Percentiles rank a stretch among this genome's conserved stretches.
These are phyloP conservation scores for Acrobeloides nanus DNA, from an alignment of 2,888 invertebrate species.

Conservation along the genomic window DNA sequence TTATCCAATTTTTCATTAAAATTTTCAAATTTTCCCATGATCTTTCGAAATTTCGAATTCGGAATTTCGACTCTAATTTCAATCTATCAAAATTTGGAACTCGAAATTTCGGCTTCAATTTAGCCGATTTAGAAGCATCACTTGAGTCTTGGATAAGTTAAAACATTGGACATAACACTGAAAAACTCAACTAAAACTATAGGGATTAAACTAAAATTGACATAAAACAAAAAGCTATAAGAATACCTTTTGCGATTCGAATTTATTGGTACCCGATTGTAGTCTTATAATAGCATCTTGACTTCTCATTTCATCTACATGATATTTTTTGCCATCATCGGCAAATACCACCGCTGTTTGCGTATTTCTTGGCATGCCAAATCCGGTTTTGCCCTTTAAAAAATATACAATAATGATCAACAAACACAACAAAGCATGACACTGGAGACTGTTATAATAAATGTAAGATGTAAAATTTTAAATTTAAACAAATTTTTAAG, in stretches of 20 bases:
- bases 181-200: too few species aligned
- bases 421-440: not conserved
- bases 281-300: slow-evolving; percentile 47
- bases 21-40: too few species aligned
- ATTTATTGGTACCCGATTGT: slow-evolving; percentile 51
- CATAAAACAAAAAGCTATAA: slow-evolving; percentile 1
- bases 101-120: too few species aligned
- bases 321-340: slow-evolving; percentile 38
- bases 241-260: slow-evolving; percentile 48
- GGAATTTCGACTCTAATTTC: too few species aligned
- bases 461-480: too few species aligned
- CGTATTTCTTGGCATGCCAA: slow-evolving; percentile 51
- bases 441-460: not conserved
- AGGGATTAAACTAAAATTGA: too few species aligned
- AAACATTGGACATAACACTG: too few species aligned
- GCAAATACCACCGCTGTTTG: slow-evolving; percentile 43
- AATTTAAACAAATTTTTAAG: not conserved
- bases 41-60: too few species aligned
- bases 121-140: too few species aligned
- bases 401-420: slow-evolving; percentile 1
- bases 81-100: too few species aligned
- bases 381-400: slow-evolving; percentile 48
- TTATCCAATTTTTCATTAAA: too few species aligned
- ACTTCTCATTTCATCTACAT: slow-evolving; percentile 26
- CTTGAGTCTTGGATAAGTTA: too few species aligned